These are phyloP conservation scores for Stichodactyla mertensii DNA, from an alignment of 64 coral and sea anemone species.

Conservation along the genomic window DNA sequence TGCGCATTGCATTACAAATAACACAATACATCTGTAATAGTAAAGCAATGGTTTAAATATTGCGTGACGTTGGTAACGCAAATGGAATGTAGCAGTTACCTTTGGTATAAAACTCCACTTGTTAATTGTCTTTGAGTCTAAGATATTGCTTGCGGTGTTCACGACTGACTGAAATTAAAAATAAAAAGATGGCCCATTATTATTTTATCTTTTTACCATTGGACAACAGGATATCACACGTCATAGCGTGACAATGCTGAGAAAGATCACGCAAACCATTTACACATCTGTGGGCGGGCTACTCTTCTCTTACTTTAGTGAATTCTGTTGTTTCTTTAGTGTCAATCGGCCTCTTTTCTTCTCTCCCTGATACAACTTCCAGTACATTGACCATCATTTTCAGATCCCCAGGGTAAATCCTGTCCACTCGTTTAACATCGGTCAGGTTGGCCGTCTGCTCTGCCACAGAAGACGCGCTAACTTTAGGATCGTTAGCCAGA, in stretches of 20 bases:
- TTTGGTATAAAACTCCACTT: slow-evolving; percentile 52
- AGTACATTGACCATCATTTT: background rate
- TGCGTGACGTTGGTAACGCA: background rate
- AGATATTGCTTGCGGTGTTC: slow-evolving; percentile 47
- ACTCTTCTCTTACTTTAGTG: background rate
- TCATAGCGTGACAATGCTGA: no score
- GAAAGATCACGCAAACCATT: no score
- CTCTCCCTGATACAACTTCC: background rate
- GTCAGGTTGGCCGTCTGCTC: background rate
- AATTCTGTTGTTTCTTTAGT: background rate
- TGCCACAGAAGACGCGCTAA: background rate
- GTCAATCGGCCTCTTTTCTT: background rate
- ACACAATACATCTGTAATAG: background rate
- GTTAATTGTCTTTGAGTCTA: slow-evolving; percentile 31
- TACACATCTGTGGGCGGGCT: no score
- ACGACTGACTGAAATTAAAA: slow-evolving; percentile 34
- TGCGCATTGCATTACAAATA: no score
- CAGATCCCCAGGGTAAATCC: slow-evolving; percentile 20
- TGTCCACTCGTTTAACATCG: background rate
- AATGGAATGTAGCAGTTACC: background rate
- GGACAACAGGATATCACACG: background rate
- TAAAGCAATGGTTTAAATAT: background rate
- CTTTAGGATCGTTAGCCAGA: background rate
- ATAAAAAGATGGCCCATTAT: background rate
- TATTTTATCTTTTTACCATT: background rate